phyloP scores from a whole-genome alignment of 2,888 invertebrate species.

The Galerucella calmariensis region DNA sequence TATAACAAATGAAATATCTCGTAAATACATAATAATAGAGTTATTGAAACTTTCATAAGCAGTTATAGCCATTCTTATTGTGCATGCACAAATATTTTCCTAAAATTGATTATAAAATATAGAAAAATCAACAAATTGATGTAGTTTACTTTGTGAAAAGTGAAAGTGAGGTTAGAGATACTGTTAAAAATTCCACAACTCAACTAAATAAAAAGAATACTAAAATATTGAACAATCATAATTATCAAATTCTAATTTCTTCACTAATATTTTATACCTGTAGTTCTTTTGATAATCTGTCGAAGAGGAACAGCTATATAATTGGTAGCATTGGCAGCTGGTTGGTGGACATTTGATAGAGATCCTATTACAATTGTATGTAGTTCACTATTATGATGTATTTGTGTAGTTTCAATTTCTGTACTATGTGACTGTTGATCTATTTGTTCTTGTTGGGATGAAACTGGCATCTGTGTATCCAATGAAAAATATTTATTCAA shows the following conservation, averaged over 20 bases:
- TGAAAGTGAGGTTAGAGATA: no score
- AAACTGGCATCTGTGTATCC: neutral
- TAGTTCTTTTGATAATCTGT: constrained; percentile 58
- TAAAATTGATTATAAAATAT: no score
- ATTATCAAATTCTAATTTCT: neutral
- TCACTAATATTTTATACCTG: constrained; percentile 44
- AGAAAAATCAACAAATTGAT: no score
- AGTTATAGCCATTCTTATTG: no score
- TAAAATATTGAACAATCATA: neutral
- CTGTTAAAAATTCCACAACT: no score
- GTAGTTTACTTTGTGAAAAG: no score
- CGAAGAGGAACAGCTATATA: constrained; percentile 29
- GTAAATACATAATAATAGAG: no score
- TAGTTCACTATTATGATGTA: constrained; percentile 2
- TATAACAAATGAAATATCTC: neutral
- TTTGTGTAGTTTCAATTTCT: constrained; percentile 14
- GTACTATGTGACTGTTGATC: constrained; percentile 5
- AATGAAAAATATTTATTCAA: neutral
- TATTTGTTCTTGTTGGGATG: neutral
- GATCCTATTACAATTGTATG: constrained; percentile 8
- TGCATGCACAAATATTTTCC: no score
- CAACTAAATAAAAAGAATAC: no score
- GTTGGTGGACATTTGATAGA: constrained; percentile 10
- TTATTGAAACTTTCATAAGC: no score
- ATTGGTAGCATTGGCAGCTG: constrained; percentile 12